Evolutionary conservation across 2,797 vertebrate genomes (phyloP), one percentile per base, ranked within the genome.

Genomic region (Mormyrops boulengeri): DNA sequence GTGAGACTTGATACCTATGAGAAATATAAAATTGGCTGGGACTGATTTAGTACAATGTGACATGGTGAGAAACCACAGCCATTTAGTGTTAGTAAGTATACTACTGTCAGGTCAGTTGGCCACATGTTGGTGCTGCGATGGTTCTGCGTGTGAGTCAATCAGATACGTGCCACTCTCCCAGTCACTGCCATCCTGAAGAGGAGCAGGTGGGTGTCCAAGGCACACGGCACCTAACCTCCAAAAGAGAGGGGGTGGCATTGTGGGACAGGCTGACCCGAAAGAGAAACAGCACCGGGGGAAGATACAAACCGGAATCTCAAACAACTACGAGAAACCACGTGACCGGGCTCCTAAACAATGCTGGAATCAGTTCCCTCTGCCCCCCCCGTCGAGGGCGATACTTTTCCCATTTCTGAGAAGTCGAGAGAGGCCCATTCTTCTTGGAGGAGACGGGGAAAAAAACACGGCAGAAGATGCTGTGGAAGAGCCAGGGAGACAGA

Each of bases 401-500:
- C 38, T 88, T 62, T 62, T 8, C 57, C 38, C 34, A 30, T 88
- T 88, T 66, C 50, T 87, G 57, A 66, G 38, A 88, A 66, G 19
- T 19, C 30, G 8, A 88, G 87, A 60, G 30, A 66, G 38, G 55
- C 17, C n/a, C 8, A 8, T 38, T 30, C 12, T 53, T 17, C 44
- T 41, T 52, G n/a, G 3, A 30, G 66, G 88, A 80, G 88, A 89
- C 34, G 8, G 30, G 84, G 82, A 47, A 38, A 41, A 26, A 22
- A 84, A 52, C n/a, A 49, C 57, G 38, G 88, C 30, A 55, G 66
- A 73, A 85, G 57, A 26, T 44, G 91, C 1, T 8, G 84, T 87
- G 34, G 86, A 50, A n/a, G 88, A 90, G 80, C 89, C 52, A 88
- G 47, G 90, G 87, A 82, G 88, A n/a, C 55, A 52, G 53, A n/a